Base-by-base conservation (phyloP, 2,797 vertebrate genomes). In the Eupleurogrammus muticus region DNA sequence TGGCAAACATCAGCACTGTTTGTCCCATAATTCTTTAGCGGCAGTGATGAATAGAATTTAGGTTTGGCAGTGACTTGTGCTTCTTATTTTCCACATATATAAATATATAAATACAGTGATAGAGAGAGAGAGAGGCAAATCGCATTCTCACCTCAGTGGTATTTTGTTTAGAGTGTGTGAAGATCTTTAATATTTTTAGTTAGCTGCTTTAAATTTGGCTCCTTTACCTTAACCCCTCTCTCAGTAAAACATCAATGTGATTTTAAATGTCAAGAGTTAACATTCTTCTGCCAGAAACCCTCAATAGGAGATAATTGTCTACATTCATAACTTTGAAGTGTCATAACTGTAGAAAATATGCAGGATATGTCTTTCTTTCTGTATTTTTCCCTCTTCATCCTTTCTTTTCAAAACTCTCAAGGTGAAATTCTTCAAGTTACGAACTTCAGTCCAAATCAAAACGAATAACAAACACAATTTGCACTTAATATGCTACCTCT, bases 231-330 rank as follows among this genome's bases (percentile, higher is more conserved):
- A 70, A 77, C 58, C 16, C 68, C 50, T 70, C 66, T 74, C 68
- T 38, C 51, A 6, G 79, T 60, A 20, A 79, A 78, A 77, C 70
- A 74, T 77, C 76, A 49, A 75, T 67, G 64, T 81, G 73, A 73
- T 76, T 74, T 77, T 80, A 87, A 87, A 84, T 90, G 87, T 85
- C 87, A 90, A 68, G 51, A 70, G 47, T 66, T 86, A 76, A 76
- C 82, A 84, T 86, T 82, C 82, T 85, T 79, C 47, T 60, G 66
- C 73, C 73, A 51, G 35, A 79, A 56, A 47, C 23, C 75, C 81
- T 90, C 86, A 84, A 81, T 85, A 80, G 20, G 53, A 71, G 68
- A 80, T 80, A 79, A 79, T 73, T 73, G 68, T 84, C 73, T 65
- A 71, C 81, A 85, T 80, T 44, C 42, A 66, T 53, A 46, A 35